phyloP scores from a whole-genome alignment of 2,113 vertebrate genomes.

The Eupsittula cactorum region DNA sequence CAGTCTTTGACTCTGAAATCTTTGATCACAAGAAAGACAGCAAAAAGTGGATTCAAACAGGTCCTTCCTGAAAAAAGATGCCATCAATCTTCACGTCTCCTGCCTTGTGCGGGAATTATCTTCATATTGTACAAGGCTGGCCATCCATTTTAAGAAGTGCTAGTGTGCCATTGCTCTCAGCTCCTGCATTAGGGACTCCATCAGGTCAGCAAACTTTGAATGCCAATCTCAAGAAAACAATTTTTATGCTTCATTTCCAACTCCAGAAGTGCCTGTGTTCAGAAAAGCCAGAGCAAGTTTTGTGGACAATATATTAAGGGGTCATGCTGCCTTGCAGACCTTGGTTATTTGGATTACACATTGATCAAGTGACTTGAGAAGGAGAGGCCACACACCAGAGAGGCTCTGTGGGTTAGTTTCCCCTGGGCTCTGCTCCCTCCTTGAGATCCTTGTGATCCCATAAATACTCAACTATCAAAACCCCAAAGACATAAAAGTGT shows the following conservation, averaged over 20 bases:
- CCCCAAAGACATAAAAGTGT: not conserved
- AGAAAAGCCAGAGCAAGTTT: not conserved
- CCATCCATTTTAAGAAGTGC: not conserved
- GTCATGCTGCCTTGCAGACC: not conserved
- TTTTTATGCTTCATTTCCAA: not conserved
- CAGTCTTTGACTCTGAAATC: not conserved
- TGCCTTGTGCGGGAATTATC: not conserved
- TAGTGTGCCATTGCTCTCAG: not conserved
- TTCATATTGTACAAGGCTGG: not conserved
- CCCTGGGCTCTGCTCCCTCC: not conserved
- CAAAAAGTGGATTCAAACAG: not conserved
- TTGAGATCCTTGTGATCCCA: not conserved
- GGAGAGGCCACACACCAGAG: not conserved
- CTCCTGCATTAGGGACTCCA: not conserved
- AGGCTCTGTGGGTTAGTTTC: not conserved
- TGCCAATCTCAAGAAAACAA: not conserved
- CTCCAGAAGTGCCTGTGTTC: not conserved
- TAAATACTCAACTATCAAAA: not conserved
- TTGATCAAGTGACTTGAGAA: not conserved
- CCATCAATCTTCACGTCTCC: not conserved
- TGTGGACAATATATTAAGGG: not conserved
- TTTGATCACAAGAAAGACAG: not conserved
- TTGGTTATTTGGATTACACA: not conserved
- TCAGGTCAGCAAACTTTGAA: not conserved
- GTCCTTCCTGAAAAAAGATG: not conserved